phyloP scores from a whole-genome alignment of 2,113 vertebrate species.

The Leucoraja erinaceus region DNA sequence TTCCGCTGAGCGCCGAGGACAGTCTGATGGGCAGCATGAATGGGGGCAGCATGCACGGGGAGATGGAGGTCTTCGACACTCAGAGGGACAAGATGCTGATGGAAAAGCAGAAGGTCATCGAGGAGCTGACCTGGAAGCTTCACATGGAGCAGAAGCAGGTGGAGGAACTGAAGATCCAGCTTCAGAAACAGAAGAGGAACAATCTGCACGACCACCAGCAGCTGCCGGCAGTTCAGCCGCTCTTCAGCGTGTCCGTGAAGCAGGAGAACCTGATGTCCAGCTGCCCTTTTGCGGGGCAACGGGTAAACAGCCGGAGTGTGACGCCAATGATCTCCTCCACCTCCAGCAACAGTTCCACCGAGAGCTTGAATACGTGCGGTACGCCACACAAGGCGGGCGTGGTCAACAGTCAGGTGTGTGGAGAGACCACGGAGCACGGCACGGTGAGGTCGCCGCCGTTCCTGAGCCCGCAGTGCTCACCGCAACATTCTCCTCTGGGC shows the following conservation, averaged over 20 bases:
- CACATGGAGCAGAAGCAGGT: slow-evolving; percentile 92
- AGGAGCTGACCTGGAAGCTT: slow-evolving; percentile 92
- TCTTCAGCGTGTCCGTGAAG: slow-evolving; percentile 77
- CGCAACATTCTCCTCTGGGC: slow-evolving; percentile 75
- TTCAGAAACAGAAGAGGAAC: slow-evolving; percentile 79
- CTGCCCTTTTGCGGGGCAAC: slow-evolving; percentile 78
- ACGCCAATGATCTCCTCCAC: slow-evolving; percentile 27
- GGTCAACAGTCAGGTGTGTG: slow-evolving; percentile 51
- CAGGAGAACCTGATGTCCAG: slow-evolving; percentile 77
- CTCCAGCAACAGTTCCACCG: slow-evolving; percentile 51
- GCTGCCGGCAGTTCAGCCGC: slow-evolving; percentile 57
- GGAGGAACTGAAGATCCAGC: slow-evolving; percentile 85
- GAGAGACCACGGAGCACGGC: slow-evolving; percentile 61
- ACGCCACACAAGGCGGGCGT: slow-evolving; percentile 51
- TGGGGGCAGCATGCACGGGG: slow-evolving; percentile 54
- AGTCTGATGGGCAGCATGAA: slow-evolving; percentile 59
- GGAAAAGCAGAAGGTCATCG: slow-evolving; percentile 97
- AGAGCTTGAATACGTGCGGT: slow-evolving; percentile 59
- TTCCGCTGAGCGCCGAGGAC: slow-evolving; percentile 67
- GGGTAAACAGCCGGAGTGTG: slow-evolving; percentile 50
- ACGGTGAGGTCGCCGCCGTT: slow-evolving; percentile 72
- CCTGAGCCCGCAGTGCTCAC: slow-evolving; percentile 89
- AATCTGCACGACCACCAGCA: slow-evolving; percentile 54
- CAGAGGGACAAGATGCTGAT: slow-evolving; percentile 98
- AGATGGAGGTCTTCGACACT: slow-evolving; percentile 70